Evolutionary conservation across 2,888 invertebrate species (phyloP).

Genomic region (Acleris emargana): DNA sequence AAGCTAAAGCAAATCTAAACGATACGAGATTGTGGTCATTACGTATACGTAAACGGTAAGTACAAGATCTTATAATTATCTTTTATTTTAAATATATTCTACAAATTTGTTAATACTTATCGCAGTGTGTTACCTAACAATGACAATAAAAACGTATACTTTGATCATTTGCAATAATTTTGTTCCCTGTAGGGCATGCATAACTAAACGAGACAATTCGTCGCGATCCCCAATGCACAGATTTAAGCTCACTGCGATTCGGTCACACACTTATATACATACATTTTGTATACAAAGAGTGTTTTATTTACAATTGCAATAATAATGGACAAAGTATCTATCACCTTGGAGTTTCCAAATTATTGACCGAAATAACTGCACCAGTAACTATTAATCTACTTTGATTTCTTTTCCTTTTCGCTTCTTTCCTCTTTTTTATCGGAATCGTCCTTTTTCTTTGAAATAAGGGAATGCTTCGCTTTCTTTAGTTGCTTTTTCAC

Average conservation of each 20-base stretch:
- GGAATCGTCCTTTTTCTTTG: slow-evolving; percentile 73
- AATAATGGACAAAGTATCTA: neutral
- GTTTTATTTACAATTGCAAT: neutral
- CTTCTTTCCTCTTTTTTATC: slow-evolving; percentile 62
- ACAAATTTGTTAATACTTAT: slow-evolving; percentile 28
- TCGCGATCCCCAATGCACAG: too few relatives aligned
- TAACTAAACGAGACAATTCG: too few relatives aligned
- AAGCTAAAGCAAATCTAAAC: slow-evolving; percentile 12
- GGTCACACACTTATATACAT: neutral
- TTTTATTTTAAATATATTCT: slow-evolving; percentile 13
- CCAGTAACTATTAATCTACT: slow-evolving; percentile 42
- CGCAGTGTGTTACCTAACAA: slow-evolving; percentile 17
- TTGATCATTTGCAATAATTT: neutral
- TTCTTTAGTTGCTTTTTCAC: slow-evolving; percentile 78
- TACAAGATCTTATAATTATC: slow-evolving; percentile 20
- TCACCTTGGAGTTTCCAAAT: slow-evolving; percentile 9
- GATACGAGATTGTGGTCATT: slow-evolving; percentile 18
- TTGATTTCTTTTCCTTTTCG: slow-evolving; percentile 67
- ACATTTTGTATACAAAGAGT: neutral
- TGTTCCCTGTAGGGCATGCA: neutral
- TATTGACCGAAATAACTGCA: slow-evolving; percentile 13
- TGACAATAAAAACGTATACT: slow-evolving; percentile 3
- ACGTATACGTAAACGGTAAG: slow-evolving; percentile 11
- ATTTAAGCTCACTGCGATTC: slow-evolving; percentile 2
- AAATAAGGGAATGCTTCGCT: slow-evolving; percentile 71